Percentiles rank a stretch among this genome's conserved stretches.
phyloP scores from a whole-genome alignment of 1,140 invertebrate species.

The Galleria mellonella region DNA sequence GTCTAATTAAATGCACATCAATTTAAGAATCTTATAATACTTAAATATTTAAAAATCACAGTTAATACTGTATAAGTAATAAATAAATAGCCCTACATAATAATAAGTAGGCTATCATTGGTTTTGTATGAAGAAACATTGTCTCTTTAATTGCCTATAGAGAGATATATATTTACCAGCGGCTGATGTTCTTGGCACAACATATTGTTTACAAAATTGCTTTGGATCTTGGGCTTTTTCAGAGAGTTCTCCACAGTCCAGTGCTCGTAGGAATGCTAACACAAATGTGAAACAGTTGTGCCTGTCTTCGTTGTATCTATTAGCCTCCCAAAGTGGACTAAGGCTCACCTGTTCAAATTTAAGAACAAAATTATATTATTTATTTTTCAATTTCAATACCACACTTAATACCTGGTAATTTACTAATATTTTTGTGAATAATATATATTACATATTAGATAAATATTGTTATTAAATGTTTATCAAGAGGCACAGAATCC shows the following conservation, averaged over 20 bases:
- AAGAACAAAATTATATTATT: slow-evolving; percentile 15
- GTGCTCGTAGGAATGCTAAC: slow-evolving; percentile 80
- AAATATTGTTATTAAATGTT: no score
- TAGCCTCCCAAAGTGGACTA: slow-evolving; percentile 79
- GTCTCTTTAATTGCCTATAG: slow-evolving; percentile 79
- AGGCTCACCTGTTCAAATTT: slow-evolving; percentile 66
- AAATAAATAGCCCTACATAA: slow-evolving; percentile 38
- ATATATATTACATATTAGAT: no score
- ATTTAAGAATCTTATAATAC: slow-evolving; percentile 46
- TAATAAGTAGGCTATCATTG: slow-evolving; percentile 43
- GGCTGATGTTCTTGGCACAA: slow-evolving; percentile 82
- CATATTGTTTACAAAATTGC: slow-evolving; percentile 84
- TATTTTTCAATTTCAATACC: background rate
- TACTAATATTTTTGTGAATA: no score
- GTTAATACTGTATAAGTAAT: slow-evolving; percentile 64
- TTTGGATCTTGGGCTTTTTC: slow-evolving; percentile 78
- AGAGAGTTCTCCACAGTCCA: slow-evolving; percentile 78
- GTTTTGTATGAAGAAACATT: slow-evolving; percentile 63
- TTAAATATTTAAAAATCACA: slow-evolving; percentile 62
- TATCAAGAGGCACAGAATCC: background rate
- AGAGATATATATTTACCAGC: slow-evolving; percentile 88
- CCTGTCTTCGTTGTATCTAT: slow-evolving; percentile 81
- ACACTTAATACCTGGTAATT: background rate
- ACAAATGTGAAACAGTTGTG: slow-evolving; percentile 90
- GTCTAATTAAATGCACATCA: slow-evolving; percentile 64